These are phyloP conservation scores for Metridium senile DNA, from an alignment of 92 coral and sea anemone genomes.

Conservation along the genomic window DNA sequence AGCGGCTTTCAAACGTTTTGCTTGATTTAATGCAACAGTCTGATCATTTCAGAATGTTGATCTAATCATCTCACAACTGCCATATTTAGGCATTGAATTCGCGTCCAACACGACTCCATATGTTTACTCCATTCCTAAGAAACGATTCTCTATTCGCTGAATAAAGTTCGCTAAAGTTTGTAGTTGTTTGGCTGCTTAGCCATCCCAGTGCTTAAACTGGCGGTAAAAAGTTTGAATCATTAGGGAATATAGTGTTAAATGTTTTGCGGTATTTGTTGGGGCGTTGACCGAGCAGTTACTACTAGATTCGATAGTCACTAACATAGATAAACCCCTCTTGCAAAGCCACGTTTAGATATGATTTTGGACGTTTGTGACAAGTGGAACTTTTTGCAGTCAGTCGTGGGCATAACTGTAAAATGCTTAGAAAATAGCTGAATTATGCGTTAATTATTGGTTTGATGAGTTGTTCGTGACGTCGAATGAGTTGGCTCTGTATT, in stretches of 20 bases:
- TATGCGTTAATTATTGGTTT: no score
- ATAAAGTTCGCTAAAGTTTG: constrained; percentile 5
- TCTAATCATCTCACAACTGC: constrained; percentile 29
- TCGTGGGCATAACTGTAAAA: background rate
- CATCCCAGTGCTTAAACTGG: background rate
- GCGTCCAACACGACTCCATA: constrained; percentile 30
- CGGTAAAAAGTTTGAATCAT: constrained; percentile 9
- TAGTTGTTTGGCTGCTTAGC: background rate
- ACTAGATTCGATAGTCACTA: background rate
- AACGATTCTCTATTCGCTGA: background rate
- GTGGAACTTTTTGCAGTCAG: background rate
- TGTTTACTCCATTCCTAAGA: constrained; percentile 28
- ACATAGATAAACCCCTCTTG: background rate
- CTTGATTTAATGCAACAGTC: constrained; percentile 6
- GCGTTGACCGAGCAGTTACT: constrained; percentile 15
- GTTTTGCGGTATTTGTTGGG: constrained; percentile 36
- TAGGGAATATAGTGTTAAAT: constrained; percentile 6
- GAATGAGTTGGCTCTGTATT: constrained; percentile 18
- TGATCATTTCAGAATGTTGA: constrained; percentile 12
- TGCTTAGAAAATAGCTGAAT: background rate
- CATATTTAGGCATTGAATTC: constrained; percentile 45
- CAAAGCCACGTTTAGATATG: background rate
- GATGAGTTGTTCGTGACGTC: constrained; percentile 1
- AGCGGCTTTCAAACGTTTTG: constrained; percentile 5
- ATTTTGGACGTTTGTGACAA: background rate